Evolutionary conservation across 2,888 invertebrate genomes (phyloP).

Genomic region (Gastrophysa polygoni): DNA sequence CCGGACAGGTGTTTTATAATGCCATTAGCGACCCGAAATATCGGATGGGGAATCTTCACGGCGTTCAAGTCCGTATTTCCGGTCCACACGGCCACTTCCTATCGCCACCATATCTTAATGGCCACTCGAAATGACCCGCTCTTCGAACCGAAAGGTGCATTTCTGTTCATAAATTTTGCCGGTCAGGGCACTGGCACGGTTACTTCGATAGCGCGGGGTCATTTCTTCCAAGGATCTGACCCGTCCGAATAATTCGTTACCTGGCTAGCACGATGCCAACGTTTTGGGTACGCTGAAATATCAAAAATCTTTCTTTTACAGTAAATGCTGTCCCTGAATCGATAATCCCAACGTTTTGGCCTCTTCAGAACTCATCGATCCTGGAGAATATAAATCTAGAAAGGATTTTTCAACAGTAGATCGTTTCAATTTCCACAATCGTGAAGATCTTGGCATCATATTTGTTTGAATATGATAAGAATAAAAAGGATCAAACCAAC

Average conservation of each 20-base stretch:
- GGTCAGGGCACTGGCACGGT: constrained; percentile 28
- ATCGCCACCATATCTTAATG: constrained; percentile 49
- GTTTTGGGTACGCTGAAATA: not conserved
- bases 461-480: too few relatives aligned
- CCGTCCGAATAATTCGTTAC: not conserved
- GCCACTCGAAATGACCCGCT: constrained; percentile 47
- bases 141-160: constrained; percentile 46
- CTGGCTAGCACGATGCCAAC: not conserved
- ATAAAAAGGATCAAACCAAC: too few relatives aligned
- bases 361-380: too few relatives aligned
- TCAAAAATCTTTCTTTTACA: not conserved
- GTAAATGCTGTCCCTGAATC: too few relatives aligned
- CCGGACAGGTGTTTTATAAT: constrained; percentile 48
- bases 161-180: constrained; percentile 41
- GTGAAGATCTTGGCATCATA: too few relatives aligned
- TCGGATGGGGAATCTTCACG: constrained; percentile 51
- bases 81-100: constrained; percentile 49
- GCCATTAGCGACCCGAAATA: constrained; percentile 48
- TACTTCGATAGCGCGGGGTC: constrained; percentile 10
- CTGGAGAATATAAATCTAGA: too few relatives aligned
- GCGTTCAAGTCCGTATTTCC: constrained; percentile 49
- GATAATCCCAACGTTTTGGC: too few relatives aligned
- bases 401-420: too few relatives aligned
- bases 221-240: not conserved
- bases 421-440: too few relatives aligned